These are phyloP conservation scores for Cydia amplana DNA, from an alignment of 1,140 invertebrate genomes.

Conservation along the genomic window DNA sequence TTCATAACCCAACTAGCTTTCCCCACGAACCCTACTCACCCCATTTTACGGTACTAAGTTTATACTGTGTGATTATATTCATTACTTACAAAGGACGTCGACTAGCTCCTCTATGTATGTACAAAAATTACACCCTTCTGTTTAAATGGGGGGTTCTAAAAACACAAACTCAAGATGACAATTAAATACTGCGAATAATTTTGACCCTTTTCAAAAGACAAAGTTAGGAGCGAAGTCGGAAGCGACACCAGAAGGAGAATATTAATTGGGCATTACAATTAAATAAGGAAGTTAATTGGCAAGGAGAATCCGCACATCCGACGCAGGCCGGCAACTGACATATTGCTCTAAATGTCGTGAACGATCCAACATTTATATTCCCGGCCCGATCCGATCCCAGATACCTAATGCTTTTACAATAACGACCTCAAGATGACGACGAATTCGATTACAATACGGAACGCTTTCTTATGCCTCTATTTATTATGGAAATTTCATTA, in stretches of 20 bases:
- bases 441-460: constrained; percentile 61
- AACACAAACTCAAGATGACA: background rate
- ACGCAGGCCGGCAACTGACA: constrained; percentile 53
- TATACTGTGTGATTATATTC: too few relatives aligned
- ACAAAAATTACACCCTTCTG: background rate
- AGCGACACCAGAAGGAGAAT: constrained; percentile 11
- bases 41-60: too few relatives aligned
- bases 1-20: too few relatives aligned
- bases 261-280: constrained; percentile 29
- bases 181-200: background rate
- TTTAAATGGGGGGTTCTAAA: background rate
- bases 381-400: constrained; percentile 57
- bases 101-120: background rate
- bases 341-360: constrained; percentile 59
- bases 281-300: constrained; percentile 29
- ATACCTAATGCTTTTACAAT: constrained; percentile 74
- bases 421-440: constrained; percentile 62
- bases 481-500: constrained; percentile 52
- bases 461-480: constrained; percentile 43
- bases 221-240: background rate
- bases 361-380: constrained; percentile 68
- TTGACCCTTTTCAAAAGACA: constrained; percentile 5
- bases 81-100: too few relatives aligned
- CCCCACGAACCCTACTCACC: too few relatives aligned
- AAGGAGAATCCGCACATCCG: constrained; percentile 32